Evolutionary conservation across 2,113 vertebrate species (phyloP).

Genomic region (Chaetodon auriga): DNA sequence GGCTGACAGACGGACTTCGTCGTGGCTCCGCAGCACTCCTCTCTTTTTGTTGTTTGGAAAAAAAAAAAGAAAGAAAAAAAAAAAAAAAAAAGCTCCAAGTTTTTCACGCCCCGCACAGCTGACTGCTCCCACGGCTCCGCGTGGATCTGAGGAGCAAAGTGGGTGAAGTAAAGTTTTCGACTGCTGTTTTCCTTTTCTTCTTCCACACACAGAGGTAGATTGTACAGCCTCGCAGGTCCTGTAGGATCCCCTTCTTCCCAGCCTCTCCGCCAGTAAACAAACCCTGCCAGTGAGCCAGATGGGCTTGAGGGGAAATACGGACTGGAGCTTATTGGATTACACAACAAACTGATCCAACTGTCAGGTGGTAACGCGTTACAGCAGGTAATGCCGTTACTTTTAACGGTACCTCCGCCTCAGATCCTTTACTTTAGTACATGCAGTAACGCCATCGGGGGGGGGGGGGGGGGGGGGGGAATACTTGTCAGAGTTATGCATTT

Average conservation of each 20-base stretch:
- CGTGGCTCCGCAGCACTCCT: constrained; percentile 44
- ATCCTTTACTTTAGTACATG: no score
- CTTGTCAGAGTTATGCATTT: no score
- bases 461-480: no score
- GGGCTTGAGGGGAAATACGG: constrained; percentile 87
- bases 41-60: constrained; percentile 32
- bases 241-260: constrained; percentile 78
- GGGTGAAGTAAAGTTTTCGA: constrained; percentile 9
- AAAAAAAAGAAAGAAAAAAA: constrained; percentile 1
- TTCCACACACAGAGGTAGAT: constrained; percentile 74
- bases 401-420: neutral
- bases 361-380: constrained; percentile 28
- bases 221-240: constrained; percentile 72
- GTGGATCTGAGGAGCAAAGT: neutral
- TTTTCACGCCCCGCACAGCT: constrained; percentile 9
- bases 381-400: constrained; percentile 15
- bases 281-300: constrained; percentile 87
- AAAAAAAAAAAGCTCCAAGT: constrained; percentile 7
- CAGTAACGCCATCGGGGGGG: no score
- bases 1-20: constrained; percentile 40
- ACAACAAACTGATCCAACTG: constrained; percentile 50
- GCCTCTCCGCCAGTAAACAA: constrained; percentile 88
- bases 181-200: constrained; percentile 6
- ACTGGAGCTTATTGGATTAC: constrained; percentile 84
- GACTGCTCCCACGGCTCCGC: neutral